A percentile compares a stretch with the other conserved stretches of the same genome.
These are phyloP conservation scores for Euborellia annulipes DNA, from an alignment of 1,140 invertebrate species.

Conservation along the genomic window DNA sequence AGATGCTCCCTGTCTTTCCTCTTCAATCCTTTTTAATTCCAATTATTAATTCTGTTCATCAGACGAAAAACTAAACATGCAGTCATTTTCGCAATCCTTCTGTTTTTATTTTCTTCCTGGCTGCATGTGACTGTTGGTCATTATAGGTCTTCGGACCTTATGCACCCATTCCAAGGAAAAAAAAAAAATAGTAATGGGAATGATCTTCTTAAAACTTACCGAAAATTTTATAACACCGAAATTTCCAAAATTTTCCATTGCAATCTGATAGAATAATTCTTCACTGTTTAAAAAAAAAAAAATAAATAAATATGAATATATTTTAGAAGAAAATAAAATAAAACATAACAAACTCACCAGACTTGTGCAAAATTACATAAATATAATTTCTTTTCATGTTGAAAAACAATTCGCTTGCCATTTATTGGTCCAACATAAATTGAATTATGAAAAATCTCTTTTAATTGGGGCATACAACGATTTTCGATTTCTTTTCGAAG, in stretches of 20 bases:
- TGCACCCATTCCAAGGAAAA: too few relatives aligned
- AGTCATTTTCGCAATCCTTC: too few relatives aligned
- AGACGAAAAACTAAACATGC: too few relatives aligned
- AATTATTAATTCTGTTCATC: too few relatives aligned
- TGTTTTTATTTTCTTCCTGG: too few relatives aligned
- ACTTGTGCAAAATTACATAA: slow-evolving; percentile 45
- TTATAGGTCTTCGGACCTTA: too few relatives aligned
- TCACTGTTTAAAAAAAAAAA: slow-evolving; percentile 40
- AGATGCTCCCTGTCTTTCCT: too few relatives aligned
- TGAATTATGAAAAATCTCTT: slow-evolving; percentile 62
- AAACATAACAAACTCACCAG: slow-evolving; percentile 32
- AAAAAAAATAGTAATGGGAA: too few relatives aligned
- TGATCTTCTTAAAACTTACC: slow-evolving; percentile 35
- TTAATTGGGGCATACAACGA: slow-evolving; percentile 45
- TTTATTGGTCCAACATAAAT: slow-evolving; percentile 82
- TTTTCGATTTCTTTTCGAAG: slow-evolving; percentile 46
- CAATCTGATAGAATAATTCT: slow-evolving; percentile 85
- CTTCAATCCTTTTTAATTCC: too few relatives aligned
- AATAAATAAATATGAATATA: slow-evolving; percentile 7
- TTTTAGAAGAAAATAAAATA: slow-evolving; percentile 19
- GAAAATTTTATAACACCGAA: slow-evolving; percentile 64
- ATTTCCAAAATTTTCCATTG: slow-evolving; percentile 85
- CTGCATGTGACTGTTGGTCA: too few relatives aligned
- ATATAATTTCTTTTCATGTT: slow-evolving; percentile 75
- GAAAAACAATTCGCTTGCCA: slow-evolving; percentile 55